phyloP scores from a whole-genome alignment of 2,888 invertebrate species.

The Hypercompe scribonia region DNA sequence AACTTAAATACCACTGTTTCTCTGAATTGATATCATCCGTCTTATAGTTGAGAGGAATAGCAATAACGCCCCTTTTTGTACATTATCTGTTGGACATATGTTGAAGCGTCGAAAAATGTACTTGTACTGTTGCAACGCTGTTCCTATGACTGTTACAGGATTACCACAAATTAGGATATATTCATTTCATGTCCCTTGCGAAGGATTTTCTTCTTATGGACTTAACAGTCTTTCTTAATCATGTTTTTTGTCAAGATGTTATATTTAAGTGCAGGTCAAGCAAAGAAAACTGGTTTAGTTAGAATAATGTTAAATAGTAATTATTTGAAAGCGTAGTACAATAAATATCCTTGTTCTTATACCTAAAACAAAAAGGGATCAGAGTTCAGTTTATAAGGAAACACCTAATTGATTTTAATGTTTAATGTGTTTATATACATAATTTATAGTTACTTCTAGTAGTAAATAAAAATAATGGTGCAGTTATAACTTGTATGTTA shows the following conservation, averaged over 20 bases:
- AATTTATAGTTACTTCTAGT: constrained; percentile 27
- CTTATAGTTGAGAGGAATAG: too few relatives aligned
- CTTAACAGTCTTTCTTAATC: too few relatives aligned
- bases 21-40: background rate
- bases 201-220: background rate
- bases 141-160: too few relatives aligned
- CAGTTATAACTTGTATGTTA: constrained; percentile 50
- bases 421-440: constrained; percentile 12
- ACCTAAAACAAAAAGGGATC: background rate
- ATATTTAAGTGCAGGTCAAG: too few relatives aligned
- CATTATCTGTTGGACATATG: too few relatives aligned
- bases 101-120: too few relatives aligned
- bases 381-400: background rate
- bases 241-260: background rate
- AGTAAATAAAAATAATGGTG: constrained; percentile 42
- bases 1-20: background rate
- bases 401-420: background rate
- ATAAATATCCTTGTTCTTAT: background rate
- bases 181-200: background rate
- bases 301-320: background rate
- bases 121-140: too few relatives aligned
- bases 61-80: too few relatives aligned
- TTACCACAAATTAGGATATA: background rate
- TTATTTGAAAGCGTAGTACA: background rate
- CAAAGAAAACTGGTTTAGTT: too few relatives aligned